These are phyloP conservation scores for Eidolon dupreanum DNA, from an alignment of 2,797 vertebrate species.

Conservation along the genomic window DNA sequence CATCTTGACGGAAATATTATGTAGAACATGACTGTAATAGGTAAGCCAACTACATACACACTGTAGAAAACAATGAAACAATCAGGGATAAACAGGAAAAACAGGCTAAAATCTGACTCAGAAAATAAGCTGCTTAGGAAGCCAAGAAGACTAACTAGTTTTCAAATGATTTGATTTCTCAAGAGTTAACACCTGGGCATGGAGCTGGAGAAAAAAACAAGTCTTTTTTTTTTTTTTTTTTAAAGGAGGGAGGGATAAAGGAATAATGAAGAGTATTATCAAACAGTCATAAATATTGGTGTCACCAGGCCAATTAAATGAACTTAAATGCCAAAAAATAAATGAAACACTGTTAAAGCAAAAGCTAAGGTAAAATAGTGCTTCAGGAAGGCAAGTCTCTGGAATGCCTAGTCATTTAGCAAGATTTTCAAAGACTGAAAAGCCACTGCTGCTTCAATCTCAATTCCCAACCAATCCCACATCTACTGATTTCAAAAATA, in stretches of 20 bases:
- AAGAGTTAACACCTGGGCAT: slow-evolving; percentile 41
- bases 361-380: neutral
- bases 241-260: neutral
- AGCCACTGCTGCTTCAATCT: neutral
- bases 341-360: slow-evolving; percentile 44
- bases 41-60: slow-evolving; percentile 3
- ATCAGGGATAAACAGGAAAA: slow-evolving; percentile 67
- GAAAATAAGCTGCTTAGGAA: slow-evolving; percentile 71
- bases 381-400: slow-evolving; percentile 25
- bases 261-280: neutral
- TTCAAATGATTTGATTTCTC: slow-evolving; percentile 50
- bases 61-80: slow-evolving; percentile 47
- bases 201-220: neutral
- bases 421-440: slow-evolving; percentile 29
- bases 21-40: neutral
- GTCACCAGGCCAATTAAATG: slow-evolving; percentile 39
- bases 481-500: neutral
- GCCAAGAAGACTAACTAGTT: slow-evolving; percentile 45
- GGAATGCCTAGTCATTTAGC: neutral
- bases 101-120: slow-evolving; percentile 71
- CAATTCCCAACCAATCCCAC: neutral
- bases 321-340: slow-evolving; percentile 38
- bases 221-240: neutral
- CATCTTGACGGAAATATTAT: neutral
- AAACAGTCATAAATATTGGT: neutral